Base-by-base conservation (phyloP, 1,140 invertebrate species). In the Drosophila persimilis region DNA sequence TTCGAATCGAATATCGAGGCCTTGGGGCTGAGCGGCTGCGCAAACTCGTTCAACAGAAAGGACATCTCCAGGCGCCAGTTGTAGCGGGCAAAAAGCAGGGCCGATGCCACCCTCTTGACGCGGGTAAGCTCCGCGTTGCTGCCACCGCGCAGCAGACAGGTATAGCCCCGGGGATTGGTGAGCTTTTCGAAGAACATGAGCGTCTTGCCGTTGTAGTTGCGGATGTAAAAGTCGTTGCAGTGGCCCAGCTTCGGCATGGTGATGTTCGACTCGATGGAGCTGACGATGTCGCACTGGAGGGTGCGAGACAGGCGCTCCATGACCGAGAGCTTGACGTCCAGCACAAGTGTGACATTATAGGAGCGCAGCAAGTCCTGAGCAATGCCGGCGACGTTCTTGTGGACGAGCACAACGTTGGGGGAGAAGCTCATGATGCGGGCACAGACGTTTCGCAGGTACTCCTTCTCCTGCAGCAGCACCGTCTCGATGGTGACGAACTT, bases 121-220 rank as follows among this genome's bases (percentile, higher is more conserved):
- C 94, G 94, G 9, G 94, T 93, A 6, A 99, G 92, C 91, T 99
- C 98, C 7, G 92, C 88, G 52, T 94, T 92, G 0, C 94, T 93
- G 3, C 94, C 95, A 0, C 98, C 98, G 35, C 97, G 94, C 1
- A 99, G 90, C 6, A 99, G 89, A 31, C 99, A 95, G 1, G 98
- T 98, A 80, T 97, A 97, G 0, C 98, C 98, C 1, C 98, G 93
- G 76, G 96, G 94, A 89, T 94, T 93, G 0, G 95, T 94, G 85
- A 98, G 97, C 2, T 97, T 97, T 92, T 99, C 98, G 77, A 99
- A 96, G 73, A 97, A 97, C 96, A 99, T 97, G 1, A 99, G 90
- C 0, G 96, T 98, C 93, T 99, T 99, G 90, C 44, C 93, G 89
- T 70, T 72, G 44, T 81, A 93, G 56, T 94, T 95, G 66, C 95